A percentile compares a stretch with the other conserved stretches of the same genome.
phyloP scores from a whole-genome alignment of 2,113 vertebrate genomes.

The Thryonomys swinderianus region DNA sequence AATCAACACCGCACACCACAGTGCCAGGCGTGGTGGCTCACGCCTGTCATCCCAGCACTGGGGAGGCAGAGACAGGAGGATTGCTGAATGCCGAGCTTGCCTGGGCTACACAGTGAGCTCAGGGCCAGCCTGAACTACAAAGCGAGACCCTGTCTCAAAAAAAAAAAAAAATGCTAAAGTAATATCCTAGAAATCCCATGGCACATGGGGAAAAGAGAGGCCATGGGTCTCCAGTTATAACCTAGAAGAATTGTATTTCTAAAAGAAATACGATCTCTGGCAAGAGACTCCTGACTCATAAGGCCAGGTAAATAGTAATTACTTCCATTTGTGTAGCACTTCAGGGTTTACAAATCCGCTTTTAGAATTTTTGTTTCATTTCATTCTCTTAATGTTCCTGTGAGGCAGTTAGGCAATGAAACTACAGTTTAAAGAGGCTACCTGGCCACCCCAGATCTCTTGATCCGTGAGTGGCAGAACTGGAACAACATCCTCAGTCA shows the following conservation, averaged over 20 bases:
- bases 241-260: neutral
- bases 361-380: conserved; percentile 30
- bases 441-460: neutral
- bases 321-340: conserved; percentile 14
- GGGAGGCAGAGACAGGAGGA: too few relatives aligned
- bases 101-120: too few relatives aligned
- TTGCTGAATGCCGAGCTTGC: too few relatives aligned
- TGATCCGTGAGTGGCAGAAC: neutral
- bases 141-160: too few relatives aligned
- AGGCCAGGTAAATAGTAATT: neutral
- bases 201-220: neutral
- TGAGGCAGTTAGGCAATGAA: conserved; percentile 45
- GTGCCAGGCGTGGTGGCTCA: too few relatives aligned
- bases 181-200: neutral
- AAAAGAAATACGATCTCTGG: conserved; percentile 29
- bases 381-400: conserved; percentile 40
- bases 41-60: too few relatives aligned
- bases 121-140: too few relatives aligned
- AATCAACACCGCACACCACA: too few relatives aligned
- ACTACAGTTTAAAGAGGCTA: conserved; percentile 42
- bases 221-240: neutral
- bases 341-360: conserved; percentile 33
- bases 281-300: neutral
- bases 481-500: neutral
- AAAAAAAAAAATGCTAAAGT: too few relatives aligned